Percentiles rank a stretch among this genome's conserved stretches.
Evolutionary conservation across 2,113 vertebrate species (phyloP).

Genomic region (Hucho hucho): DNA sequence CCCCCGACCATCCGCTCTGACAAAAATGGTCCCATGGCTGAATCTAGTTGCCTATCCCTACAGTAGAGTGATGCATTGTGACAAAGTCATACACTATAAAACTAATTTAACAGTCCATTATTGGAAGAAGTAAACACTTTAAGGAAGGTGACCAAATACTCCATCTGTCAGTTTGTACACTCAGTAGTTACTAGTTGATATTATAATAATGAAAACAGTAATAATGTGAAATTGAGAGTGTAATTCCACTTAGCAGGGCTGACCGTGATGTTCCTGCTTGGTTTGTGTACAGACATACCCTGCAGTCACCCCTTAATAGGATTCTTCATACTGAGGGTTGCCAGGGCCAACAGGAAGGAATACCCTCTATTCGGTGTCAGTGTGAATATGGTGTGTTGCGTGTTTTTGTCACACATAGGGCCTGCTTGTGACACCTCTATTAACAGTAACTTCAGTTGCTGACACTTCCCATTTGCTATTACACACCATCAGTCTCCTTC

Average conservation of each 20-base stretch:
- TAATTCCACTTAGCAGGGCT: no score
- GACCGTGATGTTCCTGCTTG: neutral
- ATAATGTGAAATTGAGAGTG: no score
- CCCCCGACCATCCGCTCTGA: slow-evolving; percentile 85
- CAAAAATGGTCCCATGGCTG: no score
- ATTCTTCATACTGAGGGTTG: neutral
- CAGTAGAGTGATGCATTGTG: no score
- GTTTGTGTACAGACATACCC: neutral
- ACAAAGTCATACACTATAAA: no score
- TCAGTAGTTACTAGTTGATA: no score
- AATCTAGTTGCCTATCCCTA: no score
- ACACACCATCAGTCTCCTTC: slow-evolving; percentile 1
- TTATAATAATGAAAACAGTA: no score
- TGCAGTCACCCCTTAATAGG: neutral
- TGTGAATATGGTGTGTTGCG: slow-evolving; percentile 3
- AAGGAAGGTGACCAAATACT: no score
- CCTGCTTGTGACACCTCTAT: slow-evolving; percentile 72
- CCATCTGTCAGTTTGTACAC: no score
- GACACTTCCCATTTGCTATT: slow-evolving; percentile 46
- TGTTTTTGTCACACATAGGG: slow-evolving; percentile 59
- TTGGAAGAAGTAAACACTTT: no score
- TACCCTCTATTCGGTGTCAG: neutral
- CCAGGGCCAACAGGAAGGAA: neutral
- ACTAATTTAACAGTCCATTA: no score
- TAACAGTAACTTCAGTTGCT: slow-evolving; percentile 66